Percentiles rank a stretch among this genome's conserved stretches.
Evolutionary conservation across 2,113 vertebrate species (phyloP).

Genomic region (Hoplias malabaricus): DNA sequence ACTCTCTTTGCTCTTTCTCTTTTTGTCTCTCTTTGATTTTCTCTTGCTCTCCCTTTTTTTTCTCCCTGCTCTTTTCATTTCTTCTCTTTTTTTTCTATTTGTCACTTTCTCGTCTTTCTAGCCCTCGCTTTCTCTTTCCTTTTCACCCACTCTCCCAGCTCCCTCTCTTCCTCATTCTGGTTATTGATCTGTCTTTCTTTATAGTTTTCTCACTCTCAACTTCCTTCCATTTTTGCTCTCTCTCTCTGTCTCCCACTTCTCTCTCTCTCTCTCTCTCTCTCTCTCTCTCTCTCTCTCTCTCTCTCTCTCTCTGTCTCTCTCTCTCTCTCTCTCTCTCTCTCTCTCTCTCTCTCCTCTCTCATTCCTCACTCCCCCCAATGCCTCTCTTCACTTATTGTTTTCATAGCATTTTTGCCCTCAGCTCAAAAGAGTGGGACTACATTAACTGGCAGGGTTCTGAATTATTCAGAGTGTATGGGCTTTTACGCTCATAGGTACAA

Average conservation of each 20-base stretch:
- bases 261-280: neutral
- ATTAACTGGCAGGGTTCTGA: conserved; percentile 50
- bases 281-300: neutral
- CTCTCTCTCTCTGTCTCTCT: neutral
- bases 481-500: conserved; percentile 38
- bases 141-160: neutral
- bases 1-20: neutral
- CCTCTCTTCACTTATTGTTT: conserved; percentile 41
- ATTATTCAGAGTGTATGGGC: conserved; percentile 49
- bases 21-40: neutral
- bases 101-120: too few relatives aligned
- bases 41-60: neutral
- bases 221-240: neutral
- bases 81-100: too few relatives aligned
- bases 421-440: conserved; percentile 28
- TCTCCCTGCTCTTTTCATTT: neutral
- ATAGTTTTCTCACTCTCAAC: neutral
- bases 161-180: neutral
- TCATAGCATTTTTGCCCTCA: conserved; percentile 29
- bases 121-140: neutral
- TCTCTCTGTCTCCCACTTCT: neutral
- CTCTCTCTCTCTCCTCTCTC: neutral
- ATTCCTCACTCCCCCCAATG: too few relatives aligned
- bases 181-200: neutral
- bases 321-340: neutral